Conservation (phyloP, 2,113 vertebrate genomes). For the Octodon degus region DNA sequence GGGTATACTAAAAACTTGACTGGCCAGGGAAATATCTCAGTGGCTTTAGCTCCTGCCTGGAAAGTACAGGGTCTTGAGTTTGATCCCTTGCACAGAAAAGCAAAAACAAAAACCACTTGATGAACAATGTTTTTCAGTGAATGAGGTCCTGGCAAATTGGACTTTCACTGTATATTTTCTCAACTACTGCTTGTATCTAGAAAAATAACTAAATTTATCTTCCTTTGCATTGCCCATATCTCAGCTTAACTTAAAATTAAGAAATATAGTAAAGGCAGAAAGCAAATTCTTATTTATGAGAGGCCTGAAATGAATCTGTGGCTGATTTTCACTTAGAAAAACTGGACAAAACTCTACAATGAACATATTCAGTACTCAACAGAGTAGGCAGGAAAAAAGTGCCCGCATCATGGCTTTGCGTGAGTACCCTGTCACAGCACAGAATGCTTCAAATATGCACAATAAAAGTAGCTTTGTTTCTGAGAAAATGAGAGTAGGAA, state of each 20-base stretch:
- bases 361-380: background rate
- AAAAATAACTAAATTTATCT: background rate
- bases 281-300: background rate
- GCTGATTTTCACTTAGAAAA: background rate
- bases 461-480: constrained; percentile 45
- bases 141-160: background rate
- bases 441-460: constrained; percentile 39
- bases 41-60: too few relatives aligned
- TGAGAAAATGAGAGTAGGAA: constrained; percentile 39
- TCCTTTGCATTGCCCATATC: background rate
- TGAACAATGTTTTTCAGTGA: constrained; percentile 16
- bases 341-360: background rate
- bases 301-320: constrained; percentile 21
- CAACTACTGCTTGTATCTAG: background rate
- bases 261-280: background rate
- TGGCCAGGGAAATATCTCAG: too few relatives aligned
- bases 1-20: background rate
- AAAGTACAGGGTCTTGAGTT: too few relatives aligned
- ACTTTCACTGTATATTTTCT: background rate
- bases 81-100: too few relatives aligned
- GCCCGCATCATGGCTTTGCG: background rate
- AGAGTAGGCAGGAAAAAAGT: background rate
- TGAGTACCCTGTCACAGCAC: background rate
- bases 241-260: constrained; percentile 18
- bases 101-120: background rate